Base-by-base conservation (phyloP, 2,113 vertebrate genomes). In the Ailurus styani region DNA sequence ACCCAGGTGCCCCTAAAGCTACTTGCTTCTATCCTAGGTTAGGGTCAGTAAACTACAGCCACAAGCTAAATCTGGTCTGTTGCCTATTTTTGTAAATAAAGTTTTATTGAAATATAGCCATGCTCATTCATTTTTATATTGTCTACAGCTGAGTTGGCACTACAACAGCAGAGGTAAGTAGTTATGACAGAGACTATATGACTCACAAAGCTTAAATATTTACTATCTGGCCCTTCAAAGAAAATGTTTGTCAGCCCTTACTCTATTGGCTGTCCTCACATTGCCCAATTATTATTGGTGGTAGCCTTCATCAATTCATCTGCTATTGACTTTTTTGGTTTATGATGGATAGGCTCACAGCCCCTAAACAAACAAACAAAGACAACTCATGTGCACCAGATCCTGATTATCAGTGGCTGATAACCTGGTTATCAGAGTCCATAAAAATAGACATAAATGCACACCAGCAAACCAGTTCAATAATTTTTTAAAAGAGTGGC, bases 371-470 rank as follows among this genome's bases (percentile, higher is more conserved):
- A 34, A 50, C 11, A 90, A 50, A 23, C 11, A 79, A 91, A 68
- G 31, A 20, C 79, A 66, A 83, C 27, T 60, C 25, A 47, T 34
- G 2, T 52, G 15, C 37, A 45, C 31, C 87, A 55, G 12, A 70
- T 84, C 70, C 64, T 94, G 12, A 25, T 93, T 89, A 86, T 86
- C 60, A 88, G 34, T 68, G 54, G 21, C 31, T 82, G 57, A n/a
- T n/a, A n/a, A n/a, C n/a, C n/a, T n/a, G n/a, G n/a, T n/a, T n/a
- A n/a, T n/a, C n/a, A n/a, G n/a, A 55, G 2, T 70, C 79, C 62
- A 31, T 64, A 64, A 96, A 89, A 64, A 84, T 34, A 72, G 15
- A 75, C 23, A 83, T 96, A 93, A 95, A n/a, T 78, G 45, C 84
- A 75, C 5, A 64, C 1, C 54, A 78, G 52, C 20, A 90, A 95